A percentile compares a stretch with the other conserved stretches of the same genome.
These are phyloP conservation scores for Diglossa cyanea DNA, from an alignment of 2,797 vertebrate genomes.

Conservation along the genomic window DNA sequence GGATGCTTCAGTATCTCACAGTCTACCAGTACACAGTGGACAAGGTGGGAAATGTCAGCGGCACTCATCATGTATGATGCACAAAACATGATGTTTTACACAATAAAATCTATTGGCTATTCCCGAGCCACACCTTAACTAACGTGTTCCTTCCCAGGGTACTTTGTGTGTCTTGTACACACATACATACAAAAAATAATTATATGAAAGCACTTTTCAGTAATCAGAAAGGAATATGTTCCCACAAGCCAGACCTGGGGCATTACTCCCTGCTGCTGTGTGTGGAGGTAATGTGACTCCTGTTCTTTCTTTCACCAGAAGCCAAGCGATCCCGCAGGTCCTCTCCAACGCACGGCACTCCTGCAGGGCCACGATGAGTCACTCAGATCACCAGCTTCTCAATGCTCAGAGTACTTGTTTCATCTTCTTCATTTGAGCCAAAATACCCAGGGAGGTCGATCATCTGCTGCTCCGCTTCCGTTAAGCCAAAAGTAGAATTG, in stretches of 20 bases:
- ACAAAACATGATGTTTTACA: not conserved
- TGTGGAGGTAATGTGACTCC: rapidly evolving
- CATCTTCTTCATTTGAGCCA: constrained; percentile 80
- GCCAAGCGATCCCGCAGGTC: not conserved
- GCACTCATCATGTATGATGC: not conserved
- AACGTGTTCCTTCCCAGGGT: not conserved
- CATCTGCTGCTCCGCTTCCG: constrained; percentile 88
- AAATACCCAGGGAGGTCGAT: constrained; percentile 86
- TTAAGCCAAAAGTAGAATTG: constrained; percentile 86
- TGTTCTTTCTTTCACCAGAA: not conserved
- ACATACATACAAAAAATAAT: not conserved
- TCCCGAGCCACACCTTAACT: not conserved
- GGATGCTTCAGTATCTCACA: not conserved
- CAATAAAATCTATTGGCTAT: not conserved
- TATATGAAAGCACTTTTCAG: not conserved
- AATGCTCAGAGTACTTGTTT: constrained; percentile 76
- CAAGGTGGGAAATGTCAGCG: not conserved
- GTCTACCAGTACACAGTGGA: not conserved
- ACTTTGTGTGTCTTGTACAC: not conserved
- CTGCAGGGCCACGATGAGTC: not conserved
- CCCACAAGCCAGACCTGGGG: not conserved
- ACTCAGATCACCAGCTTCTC: constrained; percentile 80
- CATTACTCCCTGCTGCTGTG: not conserved
- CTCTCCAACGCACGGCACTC: not conserved
- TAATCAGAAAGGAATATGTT: not conserved